Evolutionary conservation across 2,797 vertebrate genomes (phyloP).

Genomic region (Enoplosus armatus): DNA sequence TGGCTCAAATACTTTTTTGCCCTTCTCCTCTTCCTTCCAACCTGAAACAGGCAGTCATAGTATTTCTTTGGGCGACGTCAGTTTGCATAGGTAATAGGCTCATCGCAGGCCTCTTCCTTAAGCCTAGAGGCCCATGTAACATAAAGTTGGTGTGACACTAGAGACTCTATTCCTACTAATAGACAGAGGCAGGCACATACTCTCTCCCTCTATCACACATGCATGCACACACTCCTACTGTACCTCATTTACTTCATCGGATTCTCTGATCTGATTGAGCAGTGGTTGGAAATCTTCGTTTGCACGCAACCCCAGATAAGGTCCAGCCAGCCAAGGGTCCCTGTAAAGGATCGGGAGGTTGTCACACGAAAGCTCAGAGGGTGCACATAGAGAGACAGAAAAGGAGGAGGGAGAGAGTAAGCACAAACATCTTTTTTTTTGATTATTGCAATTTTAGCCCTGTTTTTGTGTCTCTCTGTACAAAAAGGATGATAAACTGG

Average conservation of each 20-base stretch:
- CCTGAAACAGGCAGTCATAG: conserved; percentile 37
- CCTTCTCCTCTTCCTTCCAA: conserved; percentile 8
- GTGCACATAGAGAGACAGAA: neutral
- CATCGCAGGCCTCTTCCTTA: conserved; percentile 47
- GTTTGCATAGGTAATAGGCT: conserved; percentile 71
- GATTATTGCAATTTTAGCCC: neutral
- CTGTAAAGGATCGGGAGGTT: conserved; percentile 2
- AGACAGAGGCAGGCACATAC: conserved; percentile 38
- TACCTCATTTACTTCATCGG: conserved; percentile 47
- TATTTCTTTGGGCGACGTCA: conserved; percentile 49
- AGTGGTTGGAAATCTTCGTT: conserved; percentile 42
- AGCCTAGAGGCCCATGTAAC: conserved; percentile 49
- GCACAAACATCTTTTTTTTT: neutral
- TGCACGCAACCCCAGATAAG: conserved; percentile 46
- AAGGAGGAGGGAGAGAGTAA: neutral
- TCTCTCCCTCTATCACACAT: conserved; percentile 35
- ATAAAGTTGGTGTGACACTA: conserved; percentile 58
- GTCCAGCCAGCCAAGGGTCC: conserved; percentile 11
- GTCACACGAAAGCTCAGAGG: neutral
- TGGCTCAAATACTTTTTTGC: conserved; percentile 2
- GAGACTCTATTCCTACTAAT: conserved; percentile 38
- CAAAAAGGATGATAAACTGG: neutral
- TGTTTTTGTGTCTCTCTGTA: neutral
- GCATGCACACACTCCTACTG: conserved; percentile 20
- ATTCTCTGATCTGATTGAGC: conserved; percentile 59